phyloP scores from a whole-genome alignment of 2,113 vertebrate species.

The Dinomys branickii region DNA sequence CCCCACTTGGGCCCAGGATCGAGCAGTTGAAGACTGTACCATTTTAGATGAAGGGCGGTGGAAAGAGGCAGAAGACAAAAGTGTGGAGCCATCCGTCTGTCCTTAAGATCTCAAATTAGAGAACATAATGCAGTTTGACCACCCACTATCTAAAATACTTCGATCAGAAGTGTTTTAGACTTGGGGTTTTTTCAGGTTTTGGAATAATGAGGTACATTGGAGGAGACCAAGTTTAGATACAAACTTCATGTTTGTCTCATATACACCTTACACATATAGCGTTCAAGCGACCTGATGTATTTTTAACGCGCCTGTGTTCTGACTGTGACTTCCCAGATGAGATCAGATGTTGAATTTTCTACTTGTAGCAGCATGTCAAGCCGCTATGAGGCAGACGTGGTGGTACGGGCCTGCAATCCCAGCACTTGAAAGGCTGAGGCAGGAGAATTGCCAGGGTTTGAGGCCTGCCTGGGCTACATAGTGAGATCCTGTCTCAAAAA shows the following conservation, averaged over 20 bases:
- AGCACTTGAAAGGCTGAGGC: too few species aligned
- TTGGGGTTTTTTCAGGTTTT: background rate
- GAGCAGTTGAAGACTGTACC: background rate
- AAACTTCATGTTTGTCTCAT: background rate
- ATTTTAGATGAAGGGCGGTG: background rate
- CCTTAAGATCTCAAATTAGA: background rate
- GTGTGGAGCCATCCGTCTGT: background rate
- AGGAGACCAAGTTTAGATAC: background rate
- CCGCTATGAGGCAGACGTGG: too few species aligned
- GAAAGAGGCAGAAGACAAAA: background rate
- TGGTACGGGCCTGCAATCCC: too few species aligned
- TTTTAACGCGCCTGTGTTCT: background rate
- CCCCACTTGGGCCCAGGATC: background rate
- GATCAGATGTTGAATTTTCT: background rate
- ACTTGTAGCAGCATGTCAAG: background rate
- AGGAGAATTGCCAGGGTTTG: too few species aligned
- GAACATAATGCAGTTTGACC: background rate
- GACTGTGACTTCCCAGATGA: background rate
- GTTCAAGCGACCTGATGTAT: background rate
- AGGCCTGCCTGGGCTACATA: too few species aligned
- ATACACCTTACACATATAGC: background rate
- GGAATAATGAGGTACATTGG: background rate
- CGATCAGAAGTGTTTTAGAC: background rate
- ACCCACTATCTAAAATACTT: background rate
- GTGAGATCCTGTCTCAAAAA: too few species aligned